phyloP scores from a whole-genome alignment of 1,140 invertebrate species.

The Papilio aristodemus region DNA sequence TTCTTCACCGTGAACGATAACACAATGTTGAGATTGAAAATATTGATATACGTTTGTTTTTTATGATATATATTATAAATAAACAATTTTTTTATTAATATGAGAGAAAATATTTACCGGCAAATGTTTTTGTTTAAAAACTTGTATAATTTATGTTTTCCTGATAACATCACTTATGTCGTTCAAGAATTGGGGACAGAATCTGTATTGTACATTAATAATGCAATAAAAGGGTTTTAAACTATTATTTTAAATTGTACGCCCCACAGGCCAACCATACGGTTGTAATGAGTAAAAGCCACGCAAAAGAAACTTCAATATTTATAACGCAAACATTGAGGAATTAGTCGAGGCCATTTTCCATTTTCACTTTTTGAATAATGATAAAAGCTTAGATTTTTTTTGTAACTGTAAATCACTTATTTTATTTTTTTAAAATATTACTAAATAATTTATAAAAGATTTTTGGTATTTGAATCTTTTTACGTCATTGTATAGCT shows the following conservation, averaged over 20 bases:
- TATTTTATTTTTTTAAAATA: too few relatives aligned
- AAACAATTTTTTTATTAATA: too few relatives aligned
- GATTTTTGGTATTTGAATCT: too few relatives aligned
- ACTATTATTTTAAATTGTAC: conserved; percentile 17
- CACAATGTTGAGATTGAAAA: conserved; percentile 1
- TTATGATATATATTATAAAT: too few relatives aligned
- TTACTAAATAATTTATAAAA: too few relatives aligned
- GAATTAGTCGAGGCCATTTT: conserved; percentile 21
- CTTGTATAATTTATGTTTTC: neutral
- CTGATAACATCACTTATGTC: conserved; percentile 5
- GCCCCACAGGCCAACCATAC: neutral
- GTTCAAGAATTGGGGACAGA: conserved; percentile 13
- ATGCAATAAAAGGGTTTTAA: neutral
- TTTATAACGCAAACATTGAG: conserved; percentile 40
- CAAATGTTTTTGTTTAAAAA: neutral
- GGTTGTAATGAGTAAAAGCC: conserved; percentile 30
- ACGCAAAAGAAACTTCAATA: conserved; percentile 56
- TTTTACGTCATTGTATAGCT: too few relatives aligned
- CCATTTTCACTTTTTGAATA: too few relatives aligned
- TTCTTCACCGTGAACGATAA: conserved; percentile 37
- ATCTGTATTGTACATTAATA: conserved; percentile 1
- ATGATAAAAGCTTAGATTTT: too few relatives aligned
- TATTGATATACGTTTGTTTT: conserved; percentile 6
- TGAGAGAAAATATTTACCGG: too few relatives aligned
- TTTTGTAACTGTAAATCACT: too few relatives aligned